Percentiles rank a stretch among this genome's conserved stretches.
Conservation (phyloP, 2,888 invertebrate genomes). For the Drosophila demipolita region DNA sequence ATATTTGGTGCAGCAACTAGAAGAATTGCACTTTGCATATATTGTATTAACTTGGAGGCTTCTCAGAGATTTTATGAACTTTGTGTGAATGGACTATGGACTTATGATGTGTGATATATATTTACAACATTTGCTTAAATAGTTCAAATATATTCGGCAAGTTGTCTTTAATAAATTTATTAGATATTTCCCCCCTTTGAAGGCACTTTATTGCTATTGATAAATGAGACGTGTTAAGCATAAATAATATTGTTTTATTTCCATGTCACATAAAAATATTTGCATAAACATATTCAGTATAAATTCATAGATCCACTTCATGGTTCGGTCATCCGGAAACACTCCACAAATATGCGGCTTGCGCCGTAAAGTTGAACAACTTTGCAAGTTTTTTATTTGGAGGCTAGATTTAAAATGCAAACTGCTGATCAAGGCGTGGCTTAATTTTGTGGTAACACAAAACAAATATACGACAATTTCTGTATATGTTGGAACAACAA, state of each 20-base stretch:
- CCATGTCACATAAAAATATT: background rate
- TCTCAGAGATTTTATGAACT: constrained; percentile 9
- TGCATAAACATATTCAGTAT: background rate
- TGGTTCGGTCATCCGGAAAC: constrained; percentile 25
- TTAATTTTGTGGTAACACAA: constrained; percentile 28
- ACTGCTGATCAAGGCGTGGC: constrained; percentile 40
- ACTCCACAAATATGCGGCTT: constrained; percentile 29
- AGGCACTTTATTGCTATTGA: background rate
- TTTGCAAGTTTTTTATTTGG: constrained; percentile 2
- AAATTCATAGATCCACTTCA: constrained; percentile 1
- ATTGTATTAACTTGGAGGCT: constrained; percentile 32
- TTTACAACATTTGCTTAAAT: constrained; percentile 2
- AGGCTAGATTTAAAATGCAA: constrained; percentile 35
- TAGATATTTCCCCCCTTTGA: background rate
- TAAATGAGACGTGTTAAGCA: background rate
- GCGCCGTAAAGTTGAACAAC: constrained; percentile 9
- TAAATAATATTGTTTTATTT: background rate
- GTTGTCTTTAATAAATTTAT: background rate
- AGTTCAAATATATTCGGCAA: background rate
- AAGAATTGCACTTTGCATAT: constrained; percentile 42
- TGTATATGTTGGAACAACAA: constrained; percentile 33
- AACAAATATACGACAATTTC: constrained; percentile 29
- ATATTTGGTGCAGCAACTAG: constrained; percentile 64
- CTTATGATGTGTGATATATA: constrained; percentile 5
- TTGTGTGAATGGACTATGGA: constrained; percentile 4